Evolutionary conservation across 2,888 invertebrate genomes (phyloP).

Genomic region (Acrobasis suavella): DNA sequence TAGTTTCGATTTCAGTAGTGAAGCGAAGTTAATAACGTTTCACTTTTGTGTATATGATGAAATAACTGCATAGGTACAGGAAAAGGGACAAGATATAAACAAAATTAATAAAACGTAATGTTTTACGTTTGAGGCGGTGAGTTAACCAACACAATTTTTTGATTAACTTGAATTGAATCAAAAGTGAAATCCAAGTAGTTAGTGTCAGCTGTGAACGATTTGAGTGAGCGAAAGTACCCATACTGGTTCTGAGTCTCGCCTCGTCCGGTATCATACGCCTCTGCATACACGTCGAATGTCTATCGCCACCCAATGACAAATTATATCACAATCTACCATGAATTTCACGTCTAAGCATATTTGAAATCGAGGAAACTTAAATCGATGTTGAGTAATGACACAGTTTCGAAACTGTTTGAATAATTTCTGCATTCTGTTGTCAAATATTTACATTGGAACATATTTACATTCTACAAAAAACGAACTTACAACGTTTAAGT

Average conservation of each 20-base stretch:
- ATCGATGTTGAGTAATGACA: constrained; percentile 24
- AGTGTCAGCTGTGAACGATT: constrained; percentile 61
- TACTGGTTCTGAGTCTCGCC: constrained; percentile 64
- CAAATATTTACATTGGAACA: constrained; percentile 1
- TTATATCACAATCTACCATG: constrained; percentile 29
- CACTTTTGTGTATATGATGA: no score
- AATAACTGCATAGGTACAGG: no score
- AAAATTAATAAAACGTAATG: no score
- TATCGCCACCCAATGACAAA: constrained; percentile 40
- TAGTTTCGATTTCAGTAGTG: no score
- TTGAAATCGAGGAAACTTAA: constrained; percentile 25
- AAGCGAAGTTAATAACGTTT: no score
- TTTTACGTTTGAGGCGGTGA: neutral
- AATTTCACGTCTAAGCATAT: constrained; percentile 29
- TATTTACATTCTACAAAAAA: constrained; percentile 12
- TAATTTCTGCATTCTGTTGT: constrained; percentile 21
- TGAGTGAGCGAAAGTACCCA: constrained; percentile 76
- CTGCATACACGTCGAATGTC: constrained; percentile 38
- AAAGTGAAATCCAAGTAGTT: constrained; percentile 74
- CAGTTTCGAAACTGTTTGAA: constrained; percentile 22
- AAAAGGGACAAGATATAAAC: no score
- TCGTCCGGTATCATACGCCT: constrained; percentile 44
- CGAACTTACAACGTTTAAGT: neutral
- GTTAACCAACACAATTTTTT: no score
- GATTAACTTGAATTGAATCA: constrained; percentile 41